Evolutionary conservation across 2,888 invertebrate genomes (phyloP).

Genomic region (Lepetodrilus schrolli): DNA sequence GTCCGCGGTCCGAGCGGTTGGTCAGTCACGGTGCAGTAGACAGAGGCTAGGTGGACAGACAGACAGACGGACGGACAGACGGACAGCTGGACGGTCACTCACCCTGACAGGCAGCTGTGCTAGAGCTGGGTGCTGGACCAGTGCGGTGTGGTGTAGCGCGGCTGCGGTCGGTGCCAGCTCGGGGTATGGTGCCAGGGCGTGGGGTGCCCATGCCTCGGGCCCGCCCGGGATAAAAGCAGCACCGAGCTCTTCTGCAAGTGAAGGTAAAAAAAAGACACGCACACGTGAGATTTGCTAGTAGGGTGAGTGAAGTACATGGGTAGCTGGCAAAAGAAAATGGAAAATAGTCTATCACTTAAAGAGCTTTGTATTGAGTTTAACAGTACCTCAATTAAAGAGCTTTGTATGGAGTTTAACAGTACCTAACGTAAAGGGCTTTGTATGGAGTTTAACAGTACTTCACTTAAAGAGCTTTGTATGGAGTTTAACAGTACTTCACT

Average conservation of each 20-base stretch:
- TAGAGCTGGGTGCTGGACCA: constrained; percentile 94
- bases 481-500: too few relatives aligned
- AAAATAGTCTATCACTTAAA: too few relatives aligned
- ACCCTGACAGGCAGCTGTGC: constrained; percentile 83
- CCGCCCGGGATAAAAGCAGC: constrained; percentile 94
- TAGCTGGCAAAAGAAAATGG: too few relatives aligned
- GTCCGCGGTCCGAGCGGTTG: constrained; percentile 26
- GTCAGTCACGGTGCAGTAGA: constrained; percentile 31
- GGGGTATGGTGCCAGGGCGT: constrained; percentile 80
- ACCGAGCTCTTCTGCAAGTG: constrained; percentile 83
- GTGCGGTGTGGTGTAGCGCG: constrained; percentile 77
- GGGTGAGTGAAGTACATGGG: background rate
- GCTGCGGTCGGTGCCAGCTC: constrained; percentile 84
- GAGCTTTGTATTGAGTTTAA: too few relatives aligned
- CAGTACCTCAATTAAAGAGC: too few relatives aligned
- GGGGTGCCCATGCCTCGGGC: constrained; percentile 91
- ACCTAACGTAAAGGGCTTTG: too few relatives aligned
- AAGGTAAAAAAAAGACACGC: constrained; percentile 23
- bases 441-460: too few relatives aligned
- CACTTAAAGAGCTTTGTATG: too few relatives aligned
- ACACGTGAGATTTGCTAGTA: constrained; percentile 20
- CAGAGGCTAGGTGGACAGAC: constrained; percentile 33
- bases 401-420: too few relatives aligned
- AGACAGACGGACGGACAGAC: too few relatives aligned
- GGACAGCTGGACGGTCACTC: constrained; percentile 52